phyloP scores from a whole-genome alignment of 2,888 invertebrate genomes.

The Smittia aterrima region DNA sequence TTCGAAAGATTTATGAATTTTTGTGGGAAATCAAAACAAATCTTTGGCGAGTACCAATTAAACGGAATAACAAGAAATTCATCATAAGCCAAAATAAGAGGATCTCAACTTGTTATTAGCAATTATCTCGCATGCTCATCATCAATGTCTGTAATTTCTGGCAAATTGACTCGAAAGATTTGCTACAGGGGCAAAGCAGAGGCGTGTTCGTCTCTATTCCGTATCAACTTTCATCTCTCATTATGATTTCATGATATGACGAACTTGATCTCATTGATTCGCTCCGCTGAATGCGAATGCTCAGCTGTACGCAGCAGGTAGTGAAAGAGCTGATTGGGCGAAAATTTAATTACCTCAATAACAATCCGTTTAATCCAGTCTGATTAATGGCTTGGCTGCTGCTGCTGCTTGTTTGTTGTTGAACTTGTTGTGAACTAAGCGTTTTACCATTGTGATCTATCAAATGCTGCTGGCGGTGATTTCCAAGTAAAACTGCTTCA shows the following conservation, averaged over 20 bases:
- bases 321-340: slow-evolving; percentile 1
- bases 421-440: slow-evolving; percentile 8
- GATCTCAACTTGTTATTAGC: background rate
- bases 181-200: background rate
- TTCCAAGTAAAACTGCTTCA: background rate
- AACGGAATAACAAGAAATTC: background rate
- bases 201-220: background rate
- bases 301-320: background rate
- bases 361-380: background rate
- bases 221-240: background rate
- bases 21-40: no score
- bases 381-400: background rate
- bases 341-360: background rate
- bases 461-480: background rate
- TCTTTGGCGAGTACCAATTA: background rate
- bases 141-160: background rate
- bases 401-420: background rate
- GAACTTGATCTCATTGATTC: slow-evolving; percentile 23
- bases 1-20: no score
- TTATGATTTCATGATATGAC: background rate
- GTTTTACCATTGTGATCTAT: background rate
- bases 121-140: slow-evolving; percentile 5
- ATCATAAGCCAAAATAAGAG: background rate
- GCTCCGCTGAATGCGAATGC: background rate
- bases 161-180: background rate